A percentile compares a stretch with the other conserved stretches of the same genome.
phyloP scores from a whole-genome alignment of 2,797 vertebrate species.

The Typhlichthys subterraneus region DNA sequence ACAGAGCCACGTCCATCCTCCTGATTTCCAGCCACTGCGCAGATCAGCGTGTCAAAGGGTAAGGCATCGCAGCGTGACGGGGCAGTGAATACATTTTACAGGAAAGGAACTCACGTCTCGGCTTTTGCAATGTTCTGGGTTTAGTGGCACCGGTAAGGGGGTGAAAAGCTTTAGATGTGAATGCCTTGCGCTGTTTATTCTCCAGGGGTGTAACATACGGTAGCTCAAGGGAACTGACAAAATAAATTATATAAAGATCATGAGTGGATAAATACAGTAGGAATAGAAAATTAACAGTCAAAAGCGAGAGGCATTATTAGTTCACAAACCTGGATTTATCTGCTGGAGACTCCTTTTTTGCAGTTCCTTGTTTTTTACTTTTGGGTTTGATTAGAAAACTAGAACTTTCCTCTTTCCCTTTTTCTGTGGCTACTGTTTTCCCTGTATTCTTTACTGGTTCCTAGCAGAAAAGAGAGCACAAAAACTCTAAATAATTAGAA shows the following conservation, averaged over 20 bases:
- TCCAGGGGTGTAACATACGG: conserved; percentile 88
- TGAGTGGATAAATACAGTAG: not conserved
- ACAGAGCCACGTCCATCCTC: conserved; percentile 84
- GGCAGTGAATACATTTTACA: no score
- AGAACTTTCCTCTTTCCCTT: conserved; percentile 83
- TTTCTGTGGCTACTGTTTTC: conserved; percentile 78
- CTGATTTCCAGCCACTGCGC: conserved; percentile 74
- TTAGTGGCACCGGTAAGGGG: conserved; percentile 80
- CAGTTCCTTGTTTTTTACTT: conserved; percentile 82
- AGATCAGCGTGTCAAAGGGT: conserved; percentile 15
- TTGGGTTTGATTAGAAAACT: conserved; percentile 84
- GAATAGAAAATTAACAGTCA: not conserved
- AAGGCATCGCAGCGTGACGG: not conserved
- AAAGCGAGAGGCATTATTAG: not conserved
- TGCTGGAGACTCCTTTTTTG: conserved; percentile 86
- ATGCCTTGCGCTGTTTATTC: conserved; percentile 90
- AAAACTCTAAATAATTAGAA: no score
- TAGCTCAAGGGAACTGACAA: conserved; percentile 87
- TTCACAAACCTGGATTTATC: conserved; percentile 88
- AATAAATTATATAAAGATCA: not conserved
- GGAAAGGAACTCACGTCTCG: conserved; percentile 76
- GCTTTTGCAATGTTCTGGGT: conserved; percentile 84
- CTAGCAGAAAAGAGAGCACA: conserved; percentile 62
- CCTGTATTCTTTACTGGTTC: conserved; percentile 93
- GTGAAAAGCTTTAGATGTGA: conserved; percentile 84